phyloP scores from a whole-genome alignment of 2,797 vertebrate species.

The Melanotaenia pygmaea region DNA sequence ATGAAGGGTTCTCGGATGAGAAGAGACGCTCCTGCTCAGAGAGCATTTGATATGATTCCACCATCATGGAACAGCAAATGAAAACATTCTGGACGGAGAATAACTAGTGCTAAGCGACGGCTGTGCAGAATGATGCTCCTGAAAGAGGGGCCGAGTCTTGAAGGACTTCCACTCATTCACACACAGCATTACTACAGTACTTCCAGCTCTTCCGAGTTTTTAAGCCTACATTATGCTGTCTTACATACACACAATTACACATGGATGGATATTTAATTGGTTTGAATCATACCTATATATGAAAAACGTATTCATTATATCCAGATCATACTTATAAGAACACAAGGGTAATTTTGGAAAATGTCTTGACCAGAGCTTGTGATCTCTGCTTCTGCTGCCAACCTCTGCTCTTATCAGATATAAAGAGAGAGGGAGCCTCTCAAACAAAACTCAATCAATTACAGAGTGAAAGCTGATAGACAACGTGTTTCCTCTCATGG shows the following conservation, averaged over 20 bases:
- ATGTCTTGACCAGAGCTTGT: conserved; percentile 3
- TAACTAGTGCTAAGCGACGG: background rate
- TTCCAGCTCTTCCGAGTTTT: background rate
- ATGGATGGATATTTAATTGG: background rate
- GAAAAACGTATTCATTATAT: background rate
- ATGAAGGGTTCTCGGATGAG: background rate
- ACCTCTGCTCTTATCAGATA: conserved; percentile 14
- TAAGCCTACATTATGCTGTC: background rate
- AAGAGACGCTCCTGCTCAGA: no score
- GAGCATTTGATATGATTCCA: background rate
- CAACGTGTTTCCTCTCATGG: conserved; percentile 6
- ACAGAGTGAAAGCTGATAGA: conserved; percentile 12
- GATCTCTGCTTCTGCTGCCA: background rate
- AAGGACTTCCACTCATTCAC: background rate
- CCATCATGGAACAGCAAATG: background rate
- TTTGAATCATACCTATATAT: background rate
- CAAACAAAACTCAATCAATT: conserved; percentile 15
- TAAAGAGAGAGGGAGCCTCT: conserved; percentile 3
- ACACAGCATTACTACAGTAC: background rate
- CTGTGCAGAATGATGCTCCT: background rate
- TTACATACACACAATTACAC: background rate
- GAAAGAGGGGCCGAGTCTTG: background rate
- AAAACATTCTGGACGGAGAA: background rate
- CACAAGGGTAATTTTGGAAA: background rate
- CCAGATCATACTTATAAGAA: background rate